A percentile compares a stretch with the other conserved stretches of the same genome.
Evolutionary conservation across 2,113 vertebrate genomes (phyloP).

Genomic region (Tragelaphus imberbis): DNA sequence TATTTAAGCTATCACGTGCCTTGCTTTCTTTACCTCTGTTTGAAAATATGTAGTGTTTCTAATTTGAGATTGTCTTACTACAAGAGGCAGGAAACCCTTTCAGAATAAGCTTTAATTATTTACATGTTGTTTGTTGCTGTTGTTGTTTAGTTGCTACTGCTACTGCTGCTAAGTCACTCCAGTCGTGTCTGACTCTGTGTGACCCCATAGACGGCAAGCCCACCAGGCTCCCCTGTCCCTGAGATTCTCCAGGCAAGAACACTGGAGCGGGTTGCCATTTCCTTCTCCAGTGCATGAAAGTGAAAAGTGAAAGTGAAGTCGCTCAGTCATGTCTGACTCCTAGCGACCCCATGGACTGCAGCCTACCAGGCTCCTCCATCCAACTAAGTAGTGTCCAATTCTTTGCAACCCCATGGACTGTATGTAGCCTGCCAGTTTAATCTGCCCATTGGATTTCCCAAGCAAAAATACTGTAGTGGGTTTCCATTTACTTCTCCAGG

Average conservation of each 20-base stretch:
- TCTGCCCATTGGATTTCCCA: neutral
- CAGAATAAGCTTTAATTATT: neutral
- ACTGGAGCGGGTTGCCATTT: too few relatives aligned
- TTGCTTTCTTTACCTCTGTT: neutral
- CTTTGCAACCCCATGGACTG: neutral
- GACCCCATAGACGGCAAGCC: too few relatives aligned
- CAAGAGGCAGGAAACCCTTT: neutral
- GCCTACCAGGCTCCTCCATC: too few relatives aligned
- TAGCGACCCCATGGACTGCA: too few relatives aligned
- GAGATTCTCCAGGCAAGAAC: too few relatives aligned
- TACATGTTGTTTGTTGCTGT: neutral
- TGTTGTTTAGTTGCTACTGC: neutral
- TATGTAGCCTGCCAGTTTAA: neutral
- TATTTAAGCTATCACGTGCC: neutral
- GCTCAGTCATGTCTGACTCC: too few relatives aligned
- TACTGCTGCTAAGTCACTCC: too few relatives aligned
- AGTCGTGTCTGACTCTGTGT: too few relatives aligned
- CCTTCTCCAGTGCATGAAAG: too few relatives aligned
- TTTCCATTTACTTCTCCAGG: neutral
- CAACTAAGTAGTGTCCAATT: neutral
- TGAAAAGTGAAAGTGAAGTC: too few relatives aligned
- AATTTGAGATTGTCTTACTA: neutral
- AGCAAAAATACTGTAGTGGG: neutral
- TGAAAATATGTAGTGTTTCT: neutral
- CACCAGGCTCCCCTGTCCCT: too few relatives aligned